Base-by-base conservation (phyloP, 2,888 invertebrate species). In the Dryocosmus kuriphilus region DNA sequence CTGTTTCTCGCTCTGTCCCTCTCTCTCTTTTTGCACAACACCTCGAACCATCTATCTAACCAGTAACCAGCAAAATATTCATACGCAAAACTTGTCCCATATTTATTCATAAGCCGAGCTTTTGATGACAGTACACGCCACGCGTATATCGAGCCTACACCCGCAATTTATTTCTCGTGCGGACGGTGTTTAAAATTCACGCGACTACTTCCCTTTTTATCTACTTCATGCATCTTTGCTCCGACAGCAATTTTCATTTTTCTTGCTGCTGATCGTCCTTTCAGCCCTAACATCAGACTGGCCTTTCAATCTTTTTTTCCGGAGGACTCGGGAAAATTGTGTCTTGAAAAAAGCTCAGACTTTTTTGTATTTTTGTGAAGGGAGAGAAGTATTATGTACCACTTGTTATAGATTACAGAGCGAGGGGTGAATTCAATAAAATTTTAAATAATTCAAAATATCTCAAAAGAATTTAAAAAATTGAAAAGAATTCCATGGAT, bases 101-200 rank as follows among this genome's bases (percentile, higher is more conserved):
- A 86, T 86, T 87, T 87, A 87, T 86, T 87, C 87, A 86, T 87
- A 87, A 87, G 85, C 82, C 82, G 83, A 83, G 85, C 86, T 85
- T 86, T 86, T 86, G 86, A 86, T 86, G 86, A 85, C 86, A 85
- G 86, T 83, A 82, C 85, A 83, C 83, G 80, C 75, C 80, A 80
- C 79, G 81, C 77, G 81, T 84, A 81, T 82, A 83, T 84, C 82
- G 84, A 82, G 85, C 85, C 85, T 85, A 82, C 81, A 77, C 77
- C 81, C 79, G 81, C 84, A 83, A 83, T 84, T 83, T 84, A 82
- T 84, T 83, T 84, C 82, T 81, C 84, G 80, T 82, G 81, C 81
- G 81, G 80, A 80, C 79, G 82, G 84, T 81, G 83, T 83, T 84
- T 85, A 84, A 84, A 81, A 84, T 85, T 84, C 84, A 84, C 85